Evolutionary conservation across 2,888 invertebrate species (phyloP).

Genomic region (Tenthredo notha): DNA sequence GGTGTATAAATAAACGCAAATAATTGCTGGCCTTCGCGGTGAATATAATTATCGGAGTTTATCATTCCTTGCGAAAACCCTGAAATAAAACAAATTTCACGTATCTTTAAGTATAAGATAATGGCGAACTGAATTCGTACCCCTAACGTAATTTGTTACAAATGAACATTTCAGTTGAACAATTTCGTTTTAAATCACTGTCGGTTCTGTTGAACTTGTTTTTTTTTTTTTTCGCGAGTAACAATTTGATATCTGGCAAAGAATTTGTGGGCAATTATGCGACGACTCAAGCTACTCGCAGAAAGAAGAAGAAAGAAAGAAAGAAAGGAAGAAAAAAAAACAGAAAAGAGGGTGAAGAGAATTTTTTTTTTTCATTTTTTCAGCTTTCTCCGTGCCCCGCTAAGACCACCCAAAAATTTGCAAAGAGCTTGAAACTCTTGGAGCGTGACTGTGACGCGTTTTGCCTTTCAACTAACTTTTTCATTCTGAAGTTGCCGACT

Average conservation of each 20-base stretch:
- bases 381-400: constrained; percentile 1
- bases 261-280: constrained; percentile 9
- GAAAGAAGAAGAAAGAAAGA: neutral
- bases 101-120: neutral
- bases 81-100: neutral
- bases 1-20: constrained; percentile 31
- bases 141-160: neutral
- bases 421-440: constrained; percentile 15
- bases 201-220: neutral
- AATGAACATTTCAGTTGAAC: neutral
- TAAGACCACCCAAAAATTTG: constrained; percentile 14
- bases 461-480: constrained; percentile 31
- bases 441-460: constrained; percentile 27
- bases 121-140: neutral
- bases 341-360: too few species aligned
- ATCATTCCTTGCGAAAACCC: neutral
- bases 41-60: constrained; percentile 23
- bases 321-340: neutral
- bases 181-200: neutral
- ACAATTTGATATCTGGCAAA: constrained; percentile 9
- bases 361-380: neutral
- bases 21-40: constrained; percentile 30
- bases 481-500: constrained; percentile 27
- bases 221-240: too few species aligned
- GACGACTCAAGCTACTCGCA: neutral